phyloP scores from a whole-genome alignment of 2,797 vertebrate species.

The Thunnus albacares region DNA sequence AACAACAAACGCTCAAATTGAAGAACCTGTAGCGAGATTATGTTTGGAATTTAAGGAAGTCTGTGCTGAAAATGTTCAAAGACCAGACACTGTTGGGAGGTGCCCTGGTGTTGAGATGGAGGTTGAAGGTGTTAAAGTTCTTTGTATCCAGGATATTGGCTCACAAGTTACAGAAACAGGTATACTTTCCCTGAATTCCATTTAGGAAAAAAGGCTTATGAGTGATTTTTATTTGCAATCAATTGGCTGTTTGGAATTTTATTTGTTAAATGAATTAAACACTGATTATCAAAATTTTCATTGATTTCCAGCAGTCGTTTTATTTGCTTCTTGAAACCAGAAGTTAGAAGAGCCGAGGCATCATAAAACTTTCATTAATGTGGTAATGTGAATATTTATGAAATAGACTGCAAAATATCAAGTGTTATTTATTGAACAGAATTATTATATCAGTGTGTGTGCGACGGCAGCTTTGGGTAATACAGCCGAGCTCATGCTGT shows the following conservation, averaged over 20 bases:
- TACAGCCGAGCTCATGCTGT: background rate
- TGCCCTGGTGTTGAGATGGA: too few species aligned
- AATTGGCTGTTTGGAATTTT: background rate
- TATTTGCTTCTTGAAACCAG: background rate
- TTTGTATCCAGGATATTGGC: too few species aligned
- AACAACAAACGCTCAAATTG: background rate
- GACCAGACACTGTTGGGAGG: too few species aligned
- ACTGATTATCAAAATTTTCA: background rate
- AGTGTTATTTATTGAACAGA: background rate
- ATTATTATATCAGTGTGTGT: background rate
- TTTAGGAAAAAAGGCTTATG: too few species aligned
- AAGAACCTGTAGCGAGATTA: too few species aligned
- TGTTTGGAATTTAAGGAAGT: too few species aligned
- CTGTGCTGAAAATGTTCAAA: too few species aligned
- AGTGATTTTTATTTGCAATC: background rate
- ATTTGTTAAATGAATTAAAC: background rate
- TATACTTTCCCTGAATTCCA: too few species aligned
- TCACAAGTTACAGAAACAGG: too few species aligned
- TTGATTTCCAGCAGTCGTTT: background rate
- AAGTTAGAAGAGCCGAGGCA: too few species aligned
- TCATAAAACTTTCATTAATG: background rate
- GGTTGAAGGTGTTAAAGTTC: too few species aligned
- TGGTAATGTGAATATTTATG: background rate
- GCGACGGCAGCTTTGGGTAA: background rate
- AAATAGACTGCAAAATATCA: background rate